Base-by-base conservation (phyloP, 1,140 invertebrate genomes). In the fruit fly (Drosophila melanogaster) region DNA sequence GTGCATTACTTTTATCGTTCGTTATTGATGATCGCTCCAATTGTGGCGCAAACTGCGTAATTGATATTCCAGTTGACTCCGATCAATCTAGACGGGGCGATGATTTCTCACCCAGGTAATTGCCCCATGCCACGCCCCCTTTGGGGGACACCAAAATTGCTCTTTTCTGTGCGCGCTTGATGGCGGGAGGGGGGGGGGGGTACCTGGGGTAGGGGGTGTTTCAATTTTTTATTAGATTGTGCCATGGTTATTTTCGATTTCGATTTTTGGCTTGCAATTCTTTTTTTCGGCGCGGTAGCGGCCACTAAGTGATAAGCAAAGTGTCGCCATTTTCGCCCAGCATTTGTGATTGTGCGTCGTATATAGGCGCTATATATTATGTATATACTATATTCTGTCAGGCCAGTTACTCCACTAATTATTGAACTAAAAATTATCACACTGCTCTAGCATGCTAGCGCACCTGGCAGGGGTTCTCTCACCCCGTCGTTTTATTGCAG, bases 281-380 rank as follows among this genome's bases (percentile, higher is more conserved):
- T 11, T 44, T 73, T 59, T 60, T 33, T 66, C 46, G 51, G 43
- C 47, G 71, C 58, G 77, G 64, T 78, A 65, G 69, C 54, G 74
- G 49, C 74, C 78, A 86, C 83, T 26, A 81, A 86, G 65, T 81
- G 81, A 86, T 86, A 86, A 86, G 81, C 74, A 78, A 74, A 57
- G 72, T 72, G 81, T 62, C 74, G 81, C 83, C 81, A 87, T 79
- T 81, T 85, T 69, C 15, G 38, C 56, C 17, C 40, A 59, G 37
- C 58, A 46, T 41, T 41, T 56, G 59, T 59, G 59, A 53, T 55
- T 74, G 74, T 61, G 69, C 51, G 46, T 17, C 47, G 37, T 51
- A 33, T 65, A 58, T 74, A 47, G 24, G 4, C 40, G 7, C 17
- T n/a, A 11, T 66, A 75, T 58, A 58, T 30, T 30, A 30, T 8